Percentiles rank a stretch among this genome's conserved stretches.
Evolutionary conservation across 2,113 vertebrate species (phyloP).

Genomic region (Taurulus bubalis): DNA sequence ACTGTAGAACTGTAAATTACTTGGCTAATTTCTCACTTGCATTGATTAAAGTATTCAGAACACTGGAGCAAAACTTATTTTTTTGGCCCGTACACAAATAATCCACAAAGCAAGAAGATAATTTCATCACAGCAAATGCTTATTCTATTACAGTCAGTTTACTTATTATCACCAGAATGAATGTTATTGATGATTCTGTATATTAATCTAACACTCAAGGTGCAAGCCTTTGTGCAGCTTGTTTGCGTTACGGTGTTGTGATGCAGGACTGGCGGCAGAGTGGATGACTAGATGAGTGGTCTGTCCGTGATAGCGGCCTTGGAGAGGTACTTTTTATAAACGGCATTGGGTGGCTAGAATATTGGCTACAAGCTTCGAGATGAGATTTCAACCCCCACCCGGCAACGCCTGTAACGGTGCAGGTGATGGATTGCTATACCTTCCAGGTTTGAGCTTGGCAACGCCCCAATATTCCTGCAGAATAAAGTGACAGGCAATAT

Average conservation of each 20-base stretch:
- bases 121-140: background rate
- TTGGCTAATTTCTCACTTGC: background rate
- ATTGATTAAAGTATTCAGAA: background rate
- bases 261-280: slow-evolving; percentile 49
- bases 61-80: background rate
- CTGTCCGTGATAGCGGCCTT: slow-evolving; percentile 74
- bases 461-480: slow-evolving; percentile 83
- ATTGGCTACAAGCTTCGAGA: slow-evolving; percentile 79
- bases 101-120: background rate
- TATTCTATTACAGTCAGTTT: background rate
- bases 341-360: slow-evolving; percentile 69
- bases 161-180: background rate
- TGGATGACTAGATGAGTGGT: slow-evolving; percentile 69
- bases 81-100: background rate
- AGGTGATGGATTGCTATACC: slow-evolving; percentile 84
- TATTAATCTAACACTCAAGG: background rate
- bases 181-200: background rate
- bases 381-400: slow-evolving; percentile 78
- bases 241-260: slow-evolving; percentile 41
- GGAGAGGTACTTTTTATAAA: slow-evolving; percentile 73
- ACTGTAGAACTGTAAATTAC: background rate
- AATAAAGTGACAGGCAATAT: slow-evolving; percentile 86
- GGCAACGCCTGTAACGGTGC: slow-evolving; percentile 50
- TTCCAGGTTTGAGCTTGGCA: slow-evolving; percentile 82
- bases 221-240: background rate